Percentiles rank a stretch among this genome's conserved stretches.
Evolutionary conservation across 2,113 vertebrate species (phyloP).

Genomic region (Marmota flaviventris): DNA sequence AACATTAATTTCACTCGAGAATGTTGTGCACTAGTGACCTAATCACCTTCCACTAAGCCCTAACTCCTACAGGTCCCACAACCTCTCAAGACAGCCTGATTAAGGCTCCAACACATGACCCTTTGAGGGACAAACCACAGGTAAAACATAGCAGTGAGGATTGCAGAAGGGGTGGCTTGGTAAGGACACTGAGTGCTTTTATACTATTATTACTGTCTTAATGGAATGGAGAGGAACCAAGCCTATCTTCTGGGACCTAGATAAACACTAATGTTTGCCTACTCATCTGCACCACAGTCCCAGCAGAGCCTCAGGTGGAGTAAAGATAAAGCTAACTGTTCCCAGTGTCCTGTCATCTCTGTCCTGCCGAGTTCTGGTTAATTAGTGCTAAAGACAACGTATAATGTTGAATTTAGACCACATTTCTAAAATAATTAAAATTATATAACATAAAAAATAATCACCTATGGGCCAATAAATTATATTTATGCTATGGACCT

Average conservation of each 20-base stretch:
- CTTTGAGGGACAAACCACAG: not conserved
- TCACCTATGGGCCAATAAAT: not conserved
- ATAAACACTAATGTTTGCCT: not conserved
- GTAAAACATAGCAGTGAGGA: not conserved
- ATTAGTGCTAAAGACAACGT: not conserved
- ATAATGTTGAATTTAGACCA: not conserved
- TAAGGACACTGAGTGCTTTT: not conserved
- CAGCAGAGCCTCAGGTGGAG: rapidly evolving
- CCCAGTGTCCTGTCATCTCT: not conserved
- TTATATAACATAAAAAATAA: not conserved
- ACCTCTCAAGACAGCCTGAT: not conserved
- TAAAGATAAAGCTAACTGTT: not conserved
- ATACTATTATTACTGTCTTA: not conserved
- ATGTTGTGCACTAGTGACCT: not conserved
- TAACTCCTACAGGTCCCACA: not conserved
- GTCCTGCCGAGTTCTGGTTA: not conserved
- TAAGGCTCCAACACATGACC: too few relatives aligned
- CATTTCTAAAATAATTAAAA: not conserved
- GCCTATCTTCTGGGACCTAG: not conserved
- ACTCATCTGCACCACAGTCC: not conserved
- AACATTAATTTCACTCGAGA: not conserved
- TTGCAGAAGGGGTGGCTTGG: not conserved
- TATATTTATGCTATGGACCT: not conserved
- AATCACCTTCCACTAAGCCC: too few relatives aligned
- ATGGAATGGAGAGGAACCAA: not conserved